Percentiles rank a stretch among this genome's conserved stretches.
phyloP scores from a whole-genome alignment of 2,888 invertebrate genomes.

The Pristionchus entomophagus region DNA sequence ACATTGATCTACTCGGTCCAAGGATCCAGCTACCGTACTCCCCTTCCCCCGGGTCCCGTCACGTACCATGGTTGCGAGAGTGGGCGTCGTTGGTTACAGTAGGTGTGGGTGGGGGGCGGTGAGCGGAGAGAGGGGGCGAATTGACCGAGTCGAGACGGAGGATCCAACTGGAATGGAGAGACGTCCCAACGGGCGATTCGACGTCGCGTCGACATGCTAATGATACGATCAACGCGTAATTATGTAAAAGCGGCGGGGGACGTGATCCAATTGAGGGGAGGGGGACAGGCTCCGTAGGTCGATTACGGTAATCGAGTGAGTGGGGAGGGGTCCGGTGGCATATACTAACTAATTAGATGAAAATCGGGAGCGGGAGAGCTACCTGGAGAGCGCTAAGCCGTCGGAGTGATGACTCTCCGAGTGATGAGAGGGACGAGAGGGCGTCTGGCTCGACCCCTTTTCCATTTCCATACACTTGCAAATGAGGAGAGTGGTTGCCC shows the following conservation, averaged over 20 bases:
- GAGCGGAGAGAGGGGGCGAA: background rate
- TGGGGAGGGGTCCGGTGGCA: too few relatives aligned
- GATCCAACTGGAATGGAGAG: conserved; percentile 36
- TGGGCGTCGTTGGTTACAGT: conserved; percentile 2
- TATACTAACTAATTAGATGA: background rate
- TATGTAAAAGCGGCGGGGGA: background rate
- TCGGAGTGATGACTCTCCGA: background rate
- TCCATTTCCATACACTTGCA: conserved; percentile 33
- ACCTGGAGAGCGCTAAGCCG: conserved; percentile 6
- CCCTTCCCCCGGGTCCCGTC: background rate
- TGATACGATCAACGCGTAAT: background rate
- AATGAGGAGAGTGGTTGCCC: background rate
- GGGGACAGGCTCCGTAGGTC: too few relatives aligned
- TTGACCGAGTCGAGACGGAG: conserved; percentile 24
- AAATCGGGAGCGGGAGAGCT: background rate
- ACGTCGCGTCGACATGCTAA: background rate
- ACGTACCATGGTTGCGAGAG: conserved; percentile 40
- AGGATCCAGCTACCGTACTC: background rate
- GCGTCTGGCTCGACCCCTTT: conserved; percentile 1
- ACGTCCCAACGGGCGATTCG: background rate
- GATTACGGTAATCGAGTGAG: background rate
- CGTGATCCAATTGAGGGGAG: background rate
- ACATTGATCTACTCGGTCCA: background rate
- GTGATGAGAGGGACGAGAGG: background rate
- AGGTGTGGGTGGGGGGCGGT: too few relatives aligned